Evolutionary conservation across 1,140 invertebrate genomes (phyloP).

Genomic region (Scaptomyza montana): DNA sequence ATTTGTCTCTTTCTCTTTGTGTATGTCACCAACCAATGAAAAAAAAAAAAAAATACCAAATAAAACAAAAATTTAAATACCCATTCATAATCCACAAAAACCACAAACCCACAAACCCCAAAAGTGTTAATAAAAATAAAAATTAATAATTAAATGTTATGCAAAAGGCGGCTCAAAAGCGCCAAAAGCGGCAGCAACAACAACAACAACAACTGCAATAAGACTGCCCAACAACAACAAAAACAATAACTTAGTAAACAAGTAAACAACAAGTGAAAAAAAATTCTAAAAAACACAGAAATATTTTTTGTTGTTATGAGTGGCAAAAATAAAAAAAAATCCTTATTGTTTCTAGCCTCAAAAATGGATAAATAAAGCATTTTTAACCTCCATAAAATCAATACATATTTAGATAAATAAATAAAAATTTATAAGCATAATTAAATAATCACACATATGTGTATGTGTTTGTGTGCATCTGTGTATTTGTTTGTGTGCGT

Average conservation of each 20-base stretch:
- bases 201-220: slow-evolving; percentile 26
- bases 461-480: slow-evolving; percentile 43
- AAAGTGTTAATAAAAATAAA: slow-evolving; percentile 34
- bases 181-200: slow-evolving; percentile 23
- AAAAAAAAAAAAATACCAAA: background rate
- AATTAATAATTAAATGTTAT: slow-evolving; percentile 32
- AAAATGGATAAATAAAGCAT: slow-evolving; percentile 41
- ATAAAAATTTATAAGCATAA: slow-evolving; percentile 44
- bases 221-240: slow-evolving; percentile 29
- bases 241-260: slow-evolving; percentile 24
- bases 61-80: slow-evolving; percentile 4
- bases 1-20: slow-evolving; percentile 61
- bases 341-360: slow-evolving; percentile 33
- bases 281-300: slow-evolving; percentile 16
- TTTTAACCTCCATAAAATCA: slow-evolving; percentile 39
- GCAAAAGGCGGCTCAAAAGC: slow-evolving; percentile 56
- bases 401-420: slow-evolving; percentile 46
- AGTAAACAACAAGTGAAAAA: slow-evolving; percentile 16
- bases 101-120: slow-evolving; percentile 20
- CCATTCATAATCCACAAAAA: slow-evolving; percentile 20
- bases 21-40: slow-evolving; percentile 31
- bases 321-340: slow-evolving; percentile 18
- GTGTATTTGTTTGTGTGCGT: slow-evolving; percentile 47
- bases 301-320: slow-evolving; percentile 39
- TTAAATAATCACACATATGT: slow-evolving; percentile 41